Percentiles rank a stretch among this genome's conserved stretches.
Evolutionary conservation across 2,797 vertebrate genomes (phyloP).

Genomic region (Lepus oiostolus): DNA sequence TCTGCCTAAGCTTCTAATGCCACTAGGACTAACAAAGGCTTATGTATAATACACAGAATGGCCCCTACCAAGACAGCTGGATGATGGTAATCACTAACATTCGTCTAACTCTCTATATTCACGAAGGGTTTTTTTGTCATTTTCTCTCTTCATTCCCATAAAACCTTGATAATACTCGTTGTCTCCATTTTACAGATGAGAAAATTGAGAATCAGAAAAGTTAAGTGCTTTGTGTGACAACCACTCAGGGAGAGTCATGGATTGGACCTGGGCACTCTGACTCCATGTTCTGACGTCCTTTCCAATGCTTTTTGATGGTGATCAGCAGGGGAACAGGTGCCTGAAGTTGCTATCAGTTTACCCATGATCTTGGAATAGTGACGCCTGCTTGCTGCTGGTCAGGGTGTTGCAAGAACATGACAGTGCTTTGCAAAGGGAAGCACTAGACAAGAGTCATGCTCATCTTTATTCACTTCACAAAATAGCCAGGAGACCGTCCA

Average conservation of each 20-base stretch:
- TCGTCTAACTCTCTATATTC: constrained; percentile 20
- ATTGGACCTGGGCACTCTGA: background rate
- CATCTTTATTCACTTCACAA: background rate
- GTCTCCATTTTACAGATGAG: constrained; percentile 52
- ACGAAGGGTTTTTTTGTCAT: constrained; percentile 5
- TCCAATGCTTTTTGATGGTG: background rate
- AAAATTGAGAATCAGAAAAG: constrained; percentile 46
- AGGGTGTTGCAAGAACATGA: background rate
- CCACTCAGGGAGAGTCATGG: background rate
- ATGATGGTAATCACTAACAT: constrained; percentile 32
- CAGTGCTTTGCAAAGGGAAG: background rate
- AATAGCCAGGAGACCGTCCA: background rate
- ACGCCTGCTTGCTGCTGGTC: background rate
- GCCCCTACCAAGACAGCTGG: constrained; percentile 8
- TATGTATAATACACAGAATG: constrained; percentile 53
- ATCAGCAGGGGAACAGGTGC: background rate
- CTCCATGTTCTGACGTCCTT: background rate
- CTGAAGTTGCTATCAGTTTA: background rate
- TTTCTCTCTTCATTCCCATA: constrained; percentile 26
- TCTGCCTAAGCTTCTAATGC: constrained; percentile 32
- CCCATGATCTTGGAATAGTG: background rate
- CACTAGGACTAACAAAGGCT: constrained; percentile 38
- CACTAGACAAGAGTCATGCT: background rate
- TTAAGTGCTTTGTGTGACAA: background rate
- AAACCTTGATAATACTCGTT: background rate